Conservation (phyloP, 2,888 invertebrate species). For the Sthenelais limicola region DNA sequence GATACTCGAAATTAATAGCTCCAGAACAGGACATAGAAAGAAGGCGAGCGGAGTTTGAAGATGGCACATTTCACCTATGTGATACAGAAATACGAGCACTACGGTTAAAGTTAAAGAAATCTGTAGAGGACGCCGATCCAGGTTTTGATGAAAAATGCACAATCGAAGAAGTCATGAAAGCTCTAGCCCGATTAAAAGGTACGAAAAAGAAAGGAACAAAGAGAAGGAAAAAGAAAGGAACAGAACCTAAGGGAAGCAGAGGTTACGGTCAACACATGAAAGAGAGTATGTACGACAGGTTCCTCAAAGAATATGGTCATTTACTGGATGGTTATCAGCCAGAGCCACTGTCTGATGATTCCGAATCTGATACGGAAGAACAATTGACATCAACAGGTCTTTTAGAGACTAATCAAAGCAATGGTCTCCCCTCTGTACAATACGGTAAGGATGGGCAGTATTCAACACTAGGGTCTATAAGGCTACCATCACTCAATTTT, state of each 20-base stretch:
- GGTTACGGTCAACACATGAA: constrained; percentile 12
- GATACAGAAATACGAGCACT: constrained; percentile 41
- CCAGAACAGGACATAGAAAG: not conserved
- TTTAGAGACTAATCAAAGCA: too few species aligned
- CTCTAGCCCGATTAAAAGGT: constrained; percentile 22
- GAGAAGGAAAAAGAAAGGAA: not conserved
- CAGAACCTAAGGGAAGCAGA: not conserved
- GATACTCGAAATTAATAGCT: not conserved
- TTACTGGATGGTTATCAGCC: not conserved
- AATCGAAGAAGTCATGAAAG: not conserved
- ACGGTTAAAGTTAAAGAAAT: constrained; percentile 24
- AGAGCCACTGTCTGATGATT: not conserved
- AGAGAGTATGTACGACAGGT: constrained; percentile 11
- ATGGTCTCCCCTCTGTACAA: too few species aligned
- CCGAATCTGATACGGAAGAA: not conserved
- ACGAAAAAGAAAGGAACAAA: not conserved
- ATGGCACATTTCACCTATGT: constrained; percentile 1
- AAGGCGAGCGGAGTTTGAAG: not conserved
- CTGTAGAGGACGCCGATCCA: not conserved
- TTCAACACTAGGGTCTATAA: too few species aligned
- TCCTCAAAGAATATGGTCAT: constrained; percentile 1
- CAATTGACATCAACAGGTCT: too few species aligned
- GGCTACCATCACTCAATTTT: too few species aligned
- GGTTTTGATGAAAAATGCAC: not conserved
- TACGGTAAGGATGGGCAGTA: too few species aligned